A percentile compares a stretch with the other conserved stretches of the same genome.
These are phyloP conservation scores for Eolophus roseicapilla DNA, from an alignment of 2,113 vertebrate species.

Conservation along the genomic window DNA sequence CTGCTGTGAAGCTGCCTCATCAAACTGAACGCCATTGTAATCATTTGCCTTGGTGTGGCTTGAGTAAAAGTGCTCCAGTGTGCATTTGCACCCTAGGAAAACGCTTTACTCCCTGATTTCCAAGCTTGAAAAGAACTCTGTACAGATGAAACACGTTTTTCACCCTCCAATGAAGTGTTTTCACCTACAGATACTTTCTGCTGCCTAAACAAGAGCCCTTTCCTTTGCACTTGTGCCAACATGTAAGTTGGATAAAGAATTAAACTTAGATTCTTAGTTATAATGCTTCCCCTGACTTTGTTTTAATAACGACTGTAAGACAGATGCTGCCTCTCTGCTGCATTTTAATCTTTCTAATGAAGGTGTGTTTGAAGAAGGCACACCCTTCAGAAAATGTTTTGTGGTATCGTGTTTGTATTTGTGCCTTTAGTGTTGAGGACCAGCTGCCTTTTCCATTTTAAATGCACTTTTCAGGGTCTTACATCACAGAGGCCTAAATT, in stretches of 20 bases:
- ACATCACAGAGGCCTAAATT: conserved; percentile 46
- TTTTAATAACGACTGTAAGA: conserved; percentile 22
- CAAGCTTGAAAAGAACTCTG: conserved; percentile 6
- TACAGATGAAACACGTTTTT: conserved; percentile 16
- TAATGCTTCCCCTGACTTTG: background rate
- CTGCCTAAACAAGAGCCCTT: conserved; percentile 44
- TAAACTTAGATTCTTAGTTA: conserved; percentile 7
- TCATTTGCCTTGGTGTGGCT: accelerated
- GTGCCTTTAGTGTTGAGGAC: conserved; percentile 24
- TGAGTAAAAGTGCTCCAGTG: background rate
- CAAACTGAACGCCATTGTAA: background rate
- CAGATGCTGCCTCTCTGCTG: background rate
- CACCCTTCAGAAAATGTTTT: conserved; percentile 28
- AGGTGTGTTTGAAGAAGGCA: conserved; percentile 55
- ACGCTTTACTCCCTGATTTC: background rate
- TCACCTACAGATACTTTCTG: conserved; percentile 23
- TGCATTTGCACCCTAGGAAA: background rate
- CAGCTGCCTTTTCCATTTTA: conserved; percentile 31
- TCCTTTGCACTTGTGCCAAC: conserved; percentile 59
- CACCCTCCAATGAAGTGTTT: conserved; percentile 33
- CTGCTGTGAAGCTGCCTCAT: background rate
- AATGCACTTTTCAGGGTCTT: conserved; percentile 45
- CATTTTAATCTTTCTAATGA: conserved; percentile 44
- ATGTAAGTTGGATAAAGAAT: conserved; percentile 40
- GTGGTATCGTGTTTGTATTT: background rate